A percentile compares a stretch with the other conserved stretches of the same genome.
These are phyloP conservation scores for Dysmachus trigonus DNA, from an alignment of 2,888 invertebrate genomes.

Conservation along the genomic window DNA sequence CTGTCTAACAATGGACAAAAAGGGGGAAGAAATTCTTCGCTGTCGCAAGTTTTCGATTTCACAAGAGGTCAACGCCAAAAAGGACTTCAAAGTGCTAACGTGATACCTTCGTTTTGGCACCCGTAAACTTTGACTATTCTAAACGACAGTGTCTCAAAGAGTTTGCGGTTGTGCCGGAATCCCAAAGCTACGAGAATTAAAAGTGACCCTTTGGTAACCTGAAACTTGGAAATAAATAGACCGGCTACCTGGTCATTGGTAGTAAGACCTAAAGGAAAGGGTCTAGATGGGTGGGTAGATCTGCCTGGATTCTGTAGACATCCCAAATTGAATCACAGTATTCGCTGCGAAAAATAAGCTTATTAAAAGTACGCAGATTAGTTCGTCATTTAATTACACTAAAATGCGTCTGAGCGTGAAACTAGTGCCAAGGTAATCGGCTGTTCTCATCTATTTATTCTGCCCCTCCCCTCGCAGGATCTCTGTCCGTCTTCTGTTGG, in stretches of 20 bases:
- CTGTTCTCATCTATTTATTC: constrained; percentile 35
- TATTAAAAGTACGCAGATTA: constrained; percentile 60
- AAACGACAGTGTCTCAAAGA: constrained; percentile 14
- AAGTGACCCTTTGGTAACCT: constrained; percentile 11
- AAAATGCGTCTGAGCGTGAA: constrained; percentile 49
- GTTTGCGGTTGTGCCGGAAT: neutral
- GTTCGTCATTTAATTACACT: constrained; percentile 62
- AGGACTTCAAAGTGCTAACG: constrained; percentile 30
- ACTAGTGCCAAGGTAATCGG: constrained; percentile 48
- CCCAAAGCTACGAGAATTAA: neutral
- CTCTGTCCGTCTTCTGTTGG: neutral
- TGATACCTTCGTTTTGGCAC: constrained; percentile 12
- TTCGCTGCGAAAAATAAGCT: constrained; percentile 50
- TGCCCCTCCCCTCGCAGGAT: neutral
- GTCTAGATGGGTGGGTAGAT: neutral
- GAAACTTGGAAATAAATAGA: neutral
- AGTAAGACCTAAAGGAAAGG: neutral
- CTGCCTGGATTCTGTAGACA: neutral
- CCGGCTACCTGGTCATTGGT: neutral
- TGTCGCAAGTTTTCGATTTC: neutral
- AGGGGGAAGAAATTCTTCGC: neutral
- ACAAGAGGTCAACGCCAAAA: constrained; percentile 19
- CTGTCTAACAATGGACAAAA: neutral
- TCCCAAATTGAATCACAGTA: constrained; percentile 1
- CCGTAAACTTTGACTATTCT: neutral